phyloP scores from a whole-genome alignment of 2,797 vertebrate species.

The Diceros bicornis region DNA sequence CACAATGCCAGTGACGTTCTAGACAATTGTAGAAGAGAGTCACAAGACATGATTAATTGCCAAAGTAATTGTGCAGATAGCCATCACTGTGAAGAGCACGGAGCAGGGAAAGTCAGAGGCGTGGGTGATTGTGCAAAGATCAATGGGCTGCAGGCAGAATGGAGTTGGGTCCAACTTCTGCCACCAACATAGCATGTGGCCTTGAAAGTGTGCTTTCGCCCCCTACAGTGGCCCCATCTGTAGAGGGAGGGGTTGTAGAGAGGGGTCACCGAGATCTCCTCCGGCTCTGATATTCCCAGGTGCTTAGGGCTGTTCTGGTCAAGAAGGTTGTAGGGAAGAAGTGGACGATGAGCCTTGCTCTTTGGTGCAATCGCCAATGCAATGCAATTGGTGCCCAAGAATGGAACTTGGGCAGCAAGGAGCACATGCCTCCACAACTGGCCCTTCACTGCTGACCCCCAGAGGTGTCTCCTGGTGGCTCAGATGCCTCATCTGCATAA shows the following conservation, averaged over 20 bases:
- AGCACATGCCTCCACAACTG: background rate
- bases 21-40: background rate
- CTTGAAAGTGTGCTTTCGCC: background rate
- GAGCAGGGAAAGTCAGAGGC: background rate
- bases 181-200: background rate
- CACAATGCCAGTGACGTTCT: constrained; percentile 14
- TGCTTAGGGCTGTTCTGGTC: rapidly evolving
- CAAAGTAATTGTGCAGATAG: background rate
- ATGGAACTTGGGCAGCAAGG: background rate
- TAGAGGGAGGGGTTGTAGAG: background rate
- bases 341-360: background rate
- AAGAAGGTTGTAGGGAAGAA: background rate
- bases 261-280: background rate
- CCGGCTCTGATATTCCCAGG: background rate
- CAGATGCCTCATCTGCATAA: background rate
- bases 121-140: background rate
- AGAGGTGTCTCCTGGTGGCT: background rate
- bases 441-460: background rate
- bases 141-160: background rate
- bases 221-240: background rate
- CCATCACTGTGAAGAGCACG: background rate
- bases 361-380: rapidly evolving
- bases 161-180: background rate
- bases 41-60: background rate
- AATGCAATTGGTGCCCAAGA: background rate